Conservation (phyloP, 2,113 vertebrate species). For the Hucho hucho region DNA sequence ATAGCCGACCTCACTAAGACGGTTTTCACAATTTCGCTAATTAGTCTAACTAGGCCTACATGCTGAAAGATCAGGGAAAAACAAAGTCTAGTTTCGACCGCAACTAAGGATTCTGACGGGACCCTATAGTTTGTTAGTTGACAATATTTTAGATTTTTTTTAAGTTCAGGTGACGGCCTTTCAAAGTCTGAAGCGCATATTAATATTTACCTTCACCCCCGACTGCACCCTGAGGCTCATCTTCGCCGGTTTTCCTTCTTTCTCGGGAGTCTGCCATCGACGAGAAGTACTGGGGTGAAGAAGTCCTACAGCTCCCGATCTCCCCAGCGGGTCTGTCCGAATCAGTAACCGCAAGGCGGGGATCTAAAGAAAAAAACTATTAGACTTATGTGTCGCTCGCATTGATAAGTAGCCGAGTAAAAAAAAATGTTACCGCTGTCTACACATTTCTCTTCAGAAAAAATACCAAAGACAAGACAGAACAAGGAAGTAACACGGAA, state of each 20-base stretch:
- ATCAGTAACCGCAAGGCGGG: neutral
- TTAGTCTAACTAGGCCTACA: too few relatives aligned
- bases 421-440: neutral
- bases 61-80: too few relatives aligned
- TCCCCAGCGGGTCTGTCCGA: neutral
- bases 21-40: too few relatives aligned
- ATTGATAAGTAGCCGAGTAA: too few relatives aligned
- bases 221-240: slow-evolving; percentile 52
- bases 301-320: neutral
- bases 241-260: slow-evolving; percentile 6
- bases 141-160: too few relatives aligned
- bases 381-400: too few relatives aligned
- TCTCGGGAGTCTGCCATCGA: slow-evolving; percentile 59
- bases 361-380: too few relatives aligned
- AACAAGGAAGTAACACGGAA: slow-evolving; percentile 57
- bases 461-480: neutral
- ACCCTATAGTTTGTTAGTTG: too few relatives aligned
- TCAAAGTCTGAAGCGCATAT: neutral
- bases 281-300: neutral
- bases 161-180: too few relatives aligned
- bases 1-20: too few relatives aligned
- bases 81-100: too few relatives aligned
- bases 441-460: neutral
- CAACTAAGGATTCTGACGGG: too few relatives aligned
- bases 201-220: slow-evolving; percentile 66